These are phyloP conservation scores for Gobionotothen gibberifrons DNA, from an alignment of 2,797 vertebrate species.

Conservation along the genomic window DNA sequence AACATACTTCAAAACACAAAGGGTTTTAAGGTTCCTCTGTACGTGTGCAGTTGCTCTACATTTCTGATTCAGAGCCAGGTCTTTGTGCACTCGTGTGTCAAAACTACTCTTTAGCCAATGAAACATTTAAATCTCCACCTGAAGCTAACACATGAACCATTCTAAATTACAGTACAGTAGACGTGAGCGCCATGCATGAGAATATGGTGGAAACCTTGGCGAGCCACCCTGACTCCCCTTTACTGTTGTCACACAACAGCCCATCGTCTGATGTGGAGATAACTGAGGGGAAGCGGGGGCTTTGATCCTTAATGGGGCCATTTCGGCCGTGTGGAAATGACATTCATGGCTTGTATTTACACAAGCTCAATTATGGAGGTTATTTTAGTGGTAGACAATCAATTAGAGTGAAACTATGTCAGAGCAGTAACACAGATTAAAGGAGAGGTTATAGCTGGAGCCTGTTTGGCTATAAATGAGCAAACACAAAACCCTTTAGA, in stretches of 20 bases:
- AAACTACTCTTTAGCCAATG: slow-evolving; percentile 3
- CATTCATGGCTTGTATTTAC: slow-evolving; percentile 74
- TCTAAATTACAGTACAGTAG: neutral
- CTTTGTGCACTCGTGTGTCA: slow-evolving; percentile 2
- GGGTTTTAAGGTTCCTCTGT: slow-evolving; percentile 8
- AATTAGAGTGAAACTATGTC: slow-evolving; percentile 76
- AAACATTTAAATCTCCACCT: slow-evolving; percentile 12
- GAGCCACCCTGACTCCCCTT: slow-evolving; percentile 49
- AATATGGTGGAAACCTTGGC: slow-evolving; percentile 26
- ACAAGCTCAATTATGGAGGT: slow-evolving; percentile 74
- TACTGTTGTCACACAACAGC: slow-evolving; percentile 62
- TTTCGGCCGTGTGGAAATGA: slow-evolving; percentile 72
- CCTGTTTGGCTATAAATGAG: slow-evolving; percentile 56
- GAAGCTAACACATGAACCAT: slow-evolving; percentile 8
- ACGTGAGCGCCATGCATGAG: slow-evolving; percentile 4
- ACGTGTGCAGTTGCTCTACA: slow-evolving; percentile 5
- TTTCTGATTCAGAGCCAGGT: slow-evolving; percentile 22
- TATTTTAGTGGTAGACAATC: slow-evolving; percentile 74
- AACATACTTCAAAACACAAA: slow-evolving; percentile 24
- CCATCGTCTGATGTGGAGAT: slow-evolving; percentile 75
- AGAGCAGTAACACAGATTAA: slow-evolving; percentile 63
- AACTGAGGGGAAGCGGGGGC: slow-evolving; percentile 68
- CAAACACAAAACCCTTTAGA: slow-evolving; percentile 38
- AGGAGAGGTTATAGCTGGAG: slow-evolving; percentile 55
- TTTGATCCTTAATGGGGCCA: slow-evolving; percentile 80